These are phyloP conservation scores for Cynaeus angustus DNA, from an alignment of 2,888 invertebrate species.

Conservation along the genomic window DNA sequence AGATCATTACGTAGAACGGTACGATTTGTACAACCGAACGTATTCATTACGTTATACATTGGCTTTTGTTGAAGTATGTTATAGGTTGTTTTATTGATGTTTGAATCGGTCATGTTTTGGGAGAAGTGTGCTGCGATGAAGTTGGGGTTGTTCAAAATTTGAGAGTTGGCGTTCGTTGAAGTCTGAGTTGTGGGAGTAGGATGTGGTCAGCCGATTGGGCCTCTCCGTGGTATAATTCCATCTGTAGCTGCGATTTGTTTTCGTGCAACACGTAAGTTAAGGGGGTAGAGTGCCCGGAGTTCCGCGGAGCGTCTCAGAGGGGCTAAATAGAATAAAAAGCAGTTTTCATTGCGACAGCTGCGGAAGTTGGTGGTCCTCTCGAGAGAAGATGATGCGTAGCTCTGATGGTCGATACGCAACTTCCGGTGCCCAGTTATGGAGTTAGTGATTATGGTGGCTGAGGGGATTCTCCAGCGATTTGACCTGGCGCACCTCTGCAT, in stretches of 20 bases:
- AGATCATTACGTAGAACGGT: too few species aligned
- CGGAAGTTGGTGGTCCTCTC: constrained; percentile 59
- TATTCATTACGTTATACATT: neutral
- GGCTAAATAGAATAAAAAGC: constrained; percentile 64
- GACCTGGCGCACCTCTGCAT: constrained; percentile 54
- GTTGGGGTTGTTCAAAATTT: constrained; percentile 21
- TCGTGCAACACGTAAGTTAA: constrained; percentile 56
- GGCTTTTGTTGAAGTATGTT: neutral
- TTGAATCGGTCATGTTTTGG: too few species aligned
- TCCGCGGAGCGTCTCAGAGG: constrained; percentile 55
- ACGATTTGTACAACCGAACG: neutral
- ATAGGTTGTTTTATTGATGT: neutral
- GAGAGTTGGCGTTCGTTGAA: constrained; percentile 26
- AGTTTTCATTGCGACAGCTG: constrained; percentile 65
- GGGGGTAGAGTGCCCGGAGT: constrained; percentile 51
- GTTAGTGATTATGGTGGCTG: constrained; percentile 42
- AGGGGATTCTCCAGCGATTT: constrained; percentile 41
- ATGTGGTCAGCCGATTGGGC: constrained; percentile 34
- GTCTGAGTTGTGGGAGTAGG: constrained; percentile 25
- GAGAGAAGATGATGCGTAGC: constrained; percentile 51
- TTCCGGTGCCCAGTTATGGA: constrained; percentile 47
- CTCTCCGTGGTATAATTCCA: constrained; percentile 49
- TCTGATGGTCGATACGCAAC: constrained; percentile 47
- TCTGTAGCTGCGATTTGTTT: constrained; percentile 56
- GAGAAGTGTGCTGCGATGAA: too few species aligned